Evolutionary conservation across 1,140 invertebrate species (phyloP).

Genomic region (Drosophila dunni): DNA sequence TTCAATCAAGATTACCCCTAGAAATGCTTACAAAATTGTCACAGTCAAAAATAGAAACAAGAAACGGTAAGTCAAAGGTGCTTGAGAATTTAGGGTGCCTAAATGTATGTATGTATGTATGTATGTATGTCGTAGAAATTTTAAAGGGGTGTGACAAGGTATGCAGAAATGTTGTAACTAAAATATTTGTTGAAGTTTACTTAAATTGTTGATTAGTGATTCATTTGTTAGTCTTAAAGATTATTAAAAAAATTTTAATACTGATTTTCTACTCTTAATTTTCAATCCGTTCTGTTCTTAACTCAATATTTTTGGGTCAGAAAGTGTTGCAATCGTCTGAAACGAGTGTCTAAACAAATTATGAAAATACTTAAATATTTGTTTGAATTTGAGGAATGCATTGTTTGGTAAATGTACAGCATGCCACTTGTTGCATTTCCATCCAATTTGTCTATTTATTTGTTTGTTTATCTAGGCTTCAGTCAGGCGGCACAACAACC

Average conservation of each 20-base stretch:
- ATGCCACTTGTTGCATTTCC: constrained; percentile 53
- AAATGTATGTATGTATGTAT: too few species aligned
- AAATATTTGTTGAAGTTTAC: too few species aligned
- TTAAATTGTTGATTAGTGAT: too few species aligned
- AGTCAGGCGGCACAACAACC: constrained; percentile 8
- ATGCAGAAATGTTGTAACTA: too few species aligned
- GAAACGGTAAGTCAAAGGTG: not conserved
- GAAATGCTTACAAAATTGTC: constrained; percentile 20
- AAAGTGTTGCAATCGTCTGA: constrained; percentile 26
- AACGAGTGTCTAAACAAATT: constrained; percentile 31
- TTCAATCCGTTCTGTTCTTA: not conserved
- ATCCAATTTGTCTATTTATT: constrained; percentile 26
- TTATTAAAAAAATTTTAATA: too few species aligned
- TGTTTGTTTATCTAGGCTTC: constrained; percentile 52
- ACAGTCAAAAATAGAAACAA: constrained; percentile 22
- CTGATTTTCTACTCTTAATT: not conserved
- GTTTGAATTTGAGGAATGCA: constrained; percentile 41
- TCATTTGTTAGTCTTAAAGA: too few species aligned
- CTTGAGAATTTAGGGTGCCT: not conserved
- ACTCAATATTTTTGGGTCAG: constrained; percentile 48
- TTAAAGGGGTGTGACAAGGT: not conserved
- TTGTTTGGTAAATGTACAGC: constrained; percentile 26
- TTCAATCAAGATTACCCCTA: constrained; percentile 19
- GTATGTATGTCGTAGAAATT: not conserved
- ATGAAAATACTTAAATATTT: constrained; percentile 9